Conservation (phyloP, 2,888 invertebrate species). For the Sphecodes monilicornis region DNA sequence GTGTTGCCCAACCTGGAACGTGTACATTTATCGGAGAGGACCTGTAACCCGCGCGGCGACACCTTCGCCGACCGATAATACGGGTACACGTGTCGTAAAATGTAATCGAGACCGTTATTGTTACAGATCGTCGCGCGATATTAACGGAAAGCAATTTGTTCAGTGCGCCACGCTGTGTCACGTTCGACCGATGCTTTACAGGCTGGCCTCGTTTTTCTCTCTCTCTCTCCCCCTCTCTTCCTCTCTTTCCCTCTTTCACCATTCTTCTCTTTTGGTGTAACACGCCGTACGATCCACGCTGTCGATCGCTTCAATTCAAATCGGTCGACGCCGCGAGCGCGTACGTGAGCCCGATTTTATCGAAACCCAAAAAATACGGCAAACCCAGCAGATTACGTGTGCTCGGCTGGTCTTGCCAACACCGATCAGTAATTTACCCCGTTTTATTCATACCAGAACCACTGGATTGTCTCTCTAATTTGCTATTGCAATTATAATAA, state of each 20-base stretch:
- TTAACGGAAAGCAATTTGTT: slow-evolving; percentile 51
- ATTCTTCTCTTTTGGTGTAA: neutral
- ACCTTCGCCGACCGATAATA: slow-evolving; percentile 51
- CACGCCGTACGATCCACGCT: slow-evolving; percentile 1
- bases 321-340: slow-evolving; percentile 19
- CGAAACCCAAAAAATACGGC: neutral
- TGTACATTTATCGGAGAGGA: slow-evolving; percentile 43
- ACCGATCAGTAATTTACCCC: neutral
- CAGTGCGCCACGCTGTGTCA: slow-evolving; percentile 41
- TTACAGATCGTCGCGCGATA: slow-evolving; percentile 58
- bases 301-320: slow-evolving; percentile 31
- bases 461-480: neutral
- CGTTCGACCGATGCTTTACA: slow-evolving; percentile 32
- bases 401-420: neutral
- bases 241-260: neutral
- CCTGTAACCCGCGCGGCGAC: slow-evolving; percentile 45
- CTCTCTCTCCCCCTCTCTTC: neutral
- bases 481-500: neutral
- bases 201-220: slow-evolving; percentile 25
- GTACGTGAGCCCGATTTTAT: slow-evolving; percentile 42
- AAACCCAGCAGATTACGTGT: neutral
- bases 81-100: slow-evolving; percentile 48
- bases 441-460: neutral
- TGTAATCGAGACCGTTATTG: slow-evolving; percentile 59
- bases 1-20: slow-evolving; percentile 53